A percentile compares a stretch with the other conserved stretches of the same genome.
phyloP scores from a whole-genome alignment of 2,113 vertebrate species.

The Bubalus kerabau region DNA sequence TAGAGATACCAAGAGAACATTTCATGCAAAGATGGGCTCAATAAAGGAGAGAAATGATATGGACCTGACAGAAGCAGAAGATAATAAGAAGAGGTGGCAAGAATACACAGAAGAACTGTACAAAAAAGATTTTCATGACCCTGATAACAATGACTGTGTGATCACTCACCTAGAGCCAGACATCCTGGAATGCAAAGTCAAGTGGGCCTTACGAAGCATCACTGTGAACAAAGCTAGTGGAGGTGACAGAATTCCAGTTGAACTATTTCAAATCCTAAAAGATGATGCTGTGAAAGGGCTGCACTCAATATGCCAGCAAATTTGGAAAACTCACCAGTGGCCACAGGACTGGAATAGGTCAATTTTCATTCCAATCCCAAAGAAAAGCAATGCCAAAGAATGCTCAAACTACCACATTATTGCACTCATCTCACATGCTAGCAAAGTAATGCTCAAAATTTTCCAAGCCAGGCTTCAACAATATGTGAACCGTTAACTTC shows the following conservation, averaged over 20 bases:
- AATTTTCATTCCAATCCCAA: not conserved
- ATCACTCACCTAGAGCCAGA: not conserved
- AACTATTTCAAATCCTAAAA: not conserved
- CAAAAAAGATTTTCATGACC: not conserved
- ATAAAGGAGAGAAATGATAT: not conserved
- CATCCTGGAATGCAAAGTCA: not conserved
- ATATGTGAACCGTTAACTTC: fast-evolving
- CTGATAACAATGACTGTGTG: not conserved
- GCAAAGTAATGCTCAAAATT: not conserved
- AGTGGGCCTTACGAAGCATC: not conserved
- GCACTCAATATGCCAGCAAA: not conserved
- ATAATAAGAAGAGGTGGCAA: not conserved
- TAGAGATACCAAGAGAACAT: not conserved
- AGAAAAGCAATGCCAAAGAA: not conserved
- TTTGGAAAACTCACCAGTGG: not conserved
- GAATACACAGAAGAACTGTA: not conserved
- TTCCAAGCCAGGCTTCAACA: not conserved
- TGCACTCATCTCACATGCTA: not conserved
- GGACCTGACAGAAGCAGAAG: not conserved
- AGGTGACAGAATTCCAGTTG: not conserved
- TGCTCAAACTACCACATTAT: not conserved
- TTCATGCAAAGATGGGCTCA: not conserved
- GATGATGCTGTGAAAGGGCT: not conserved
- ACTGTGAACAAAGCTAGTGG: not conserved
- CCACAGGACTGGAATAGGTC: not conserved